Evolutionary conservation across 2,113 vertebrate species (phyloP), one percentile per base, ranked within the genome.

Genomic region (Pachypanchax playfairii): DNA sequence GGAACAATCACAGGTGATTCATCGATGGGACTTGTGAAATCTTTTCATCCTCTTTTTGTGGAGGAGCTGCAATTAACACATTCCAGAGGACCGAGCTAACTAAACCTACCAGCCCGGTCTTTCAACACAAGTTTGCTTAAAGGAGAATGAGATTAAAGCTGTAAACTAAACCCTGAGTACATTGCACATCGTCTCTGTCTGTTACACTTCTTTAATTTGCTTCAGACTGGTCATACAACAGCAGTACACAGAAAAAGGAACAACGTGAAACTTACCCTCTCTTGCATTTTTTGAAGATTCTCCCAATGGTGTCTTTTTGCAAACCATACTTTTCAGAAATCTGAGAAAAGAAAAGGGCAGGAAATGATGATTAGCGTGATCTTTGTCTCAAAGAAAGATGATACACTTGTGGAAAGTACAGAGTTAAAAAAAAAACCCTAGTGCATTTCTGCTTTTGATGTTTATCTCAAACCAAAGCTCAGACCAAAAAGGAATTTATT

Each of bases 271-370:
- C 96, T 96, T 85, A 99, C 97, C 97, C 97, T 88, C 96, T 91
- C 88, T 97, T 99, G 93, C 97, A 99, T 73, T 98, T 99, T 85
- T 99, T 99, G 92, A 95, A 99, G 86, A 99, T 94, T 92, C 96
- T 99, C 79, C 92, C 92, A 77, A 99, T 97, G 85, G 93, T 94
- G 84, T 96, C 95, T 83, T 93, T 94, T 29, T 94, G 94, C 80
- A 99, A 80, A n/a, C 94, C 93, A 0, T 99, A 99, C 86, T 99
- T 99, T 90, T 98, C 94, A 83, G 97, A 99, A 90, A 99, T 95
- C 97, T 99, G 85, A 90, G 85, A 61, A 65, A 29, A 66, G 60
- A 71, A 68, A 50, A 28, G 13, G 56, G 65, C 0, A 56, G 0
- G 33, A 76, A 43, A 56, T 17, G 44, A 65, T 28, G 44, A 54